Evolutionary conservation across 2,797 vertebrate species (phyloP).

Genomic region (Sebastes oblongus): DNA sequence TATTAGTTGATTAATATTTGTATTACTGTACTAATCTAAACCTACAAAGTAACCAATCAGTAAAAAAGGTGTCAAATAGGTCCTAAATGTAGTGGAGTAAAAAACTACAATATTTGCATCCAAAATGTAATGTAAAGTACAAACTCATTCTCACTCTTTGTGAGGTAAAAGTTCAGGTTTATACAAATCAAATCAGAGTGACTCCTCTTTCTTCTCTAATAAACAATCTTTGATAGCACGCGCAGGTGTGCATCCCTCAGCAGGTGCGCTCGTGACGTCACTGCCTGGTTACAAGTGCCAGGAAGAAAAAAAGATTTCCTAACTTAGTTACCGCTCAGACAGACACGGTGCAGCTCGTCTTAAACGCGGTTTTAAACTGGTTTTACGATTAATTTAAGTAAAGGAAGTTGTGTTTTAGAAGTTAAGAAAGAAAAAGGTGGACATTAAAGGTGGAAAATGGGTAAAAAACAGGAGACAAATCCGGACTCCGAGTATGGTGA

Average conservation of each 20-base stretch:
- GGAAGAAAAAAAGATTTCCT: constrained; percentile 60
- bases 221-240: constrained; percentile 25
- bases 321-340: not conserved
- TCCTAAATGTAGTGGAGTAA: not conserved
- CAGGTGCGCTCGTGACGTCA: constrained; percentile 73
- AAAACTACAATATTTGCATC: not conserved
- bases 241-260: constrained; percentile 58
- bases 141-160: too few relatives aligned
- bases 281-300: constrained; percentile 48
- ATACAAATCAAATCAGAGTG: not conserved
- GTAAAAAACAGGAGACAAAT: constrained; percentile 61
- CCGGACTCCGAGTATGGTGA: constrained; percentile 73
- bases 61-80: not conserved
- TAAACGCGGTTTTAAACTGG: not conserved
- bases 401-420: not conserved
- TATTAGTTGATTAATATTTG: not conserved
- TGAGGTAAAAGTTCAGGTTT: not conserved
- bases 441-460: constrained; percentile 57
- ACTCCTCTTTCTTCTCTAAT: not conserved
- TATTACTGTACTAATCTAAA: not conserved
- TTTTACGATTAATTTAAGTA: not conserved
- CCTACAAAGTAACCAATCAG: not conserved
- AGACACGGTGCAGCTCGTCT: not conserved
- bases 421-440: not conserved
- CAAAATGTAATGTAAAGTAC: fast-evolving